Percentiles rank a stretch among this genome's conserved stretches.
Evolutionary conservation across 2,888 invertebrate species (phyloP).

Genomic region (Byasa hedistus): DNA sequence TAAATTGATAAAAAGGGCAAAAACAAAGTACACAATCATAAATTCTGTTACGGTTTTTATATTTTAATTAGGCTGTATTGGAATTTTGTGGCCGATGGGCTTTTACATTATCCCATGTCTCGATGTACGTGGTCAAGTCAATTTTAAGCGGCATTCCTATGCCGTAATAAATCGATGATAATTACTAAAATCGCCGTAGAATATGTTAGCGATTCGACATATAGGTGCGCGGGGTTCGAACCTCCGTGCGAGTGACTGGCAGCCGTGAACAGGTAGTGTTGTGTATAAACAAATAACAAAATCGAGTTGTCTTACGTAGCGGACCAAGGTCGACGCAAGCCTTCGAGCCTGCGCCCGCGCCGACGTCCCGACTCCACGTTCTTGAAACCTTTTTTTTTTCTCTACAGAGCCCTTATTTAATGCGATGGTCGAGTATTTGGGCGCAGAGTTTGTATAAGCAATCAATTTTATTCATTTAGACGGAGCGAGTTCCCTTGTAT

Average conservation of each 20-base stretch:
- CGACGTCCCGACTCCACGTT: slow-evolving; percentile 50
- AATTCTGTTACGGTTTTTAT: slow-evolving; percentile 55
- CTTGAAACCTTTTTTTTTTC: slow-evolving; percentile 58
- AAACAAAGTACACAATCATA: slow-evolving; percentile 44
- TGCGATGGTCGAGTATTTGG: slow-evolving; percentile 77
- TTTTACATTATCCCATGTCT: slow-evolving; percentile 48
- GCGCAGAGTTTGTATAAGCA: slow-evolving; percentile 79
- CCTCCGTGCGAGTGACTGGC: slow-evolving; percentile 44
- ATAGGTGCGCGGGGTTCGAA: slow-evolving; percentile 42
- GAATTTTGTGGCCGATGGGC: slow-evolving; percentile 46
- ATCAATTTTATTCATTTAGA: slow-evolving; percentile 80
- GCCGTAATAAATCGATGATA: slow-evolving; percentile 72
- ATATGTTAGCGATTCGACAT: slow-evolving; percentile 68
- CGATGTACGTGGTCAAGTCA: slow-evolving; percentile 62
- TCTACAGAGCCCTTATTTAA: slow-evolving; percentile 73
- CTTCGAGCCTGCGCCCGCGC: slow-evolving; percentile 45
- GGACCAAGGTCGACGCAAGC: slow-evolving; percentile 66
- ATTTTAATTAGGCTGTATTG: slow-evolving; percentile 51
- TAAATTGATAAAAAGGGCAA: slow-evolving; percentile 35
- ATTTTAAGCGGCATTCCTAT: slow-evolving; percentile 62
- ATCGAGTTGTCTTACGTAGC: slow-evolving; percentile 76
- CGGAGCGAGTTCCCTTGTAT: slow-evolving; percentile 67
- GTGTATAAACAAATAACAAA: slow-evolving; percentile 80
- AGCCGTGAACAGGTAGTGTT: slow-evolving; percentile 71
- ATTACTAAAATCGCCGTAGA: slow-evolving; percentile 76